These are phyloP conservation scores for Deroptyus accipitrinus DNA, from an alignment of 2,113 vertebrate genomes.

Conservation along the genomic window DNA sequence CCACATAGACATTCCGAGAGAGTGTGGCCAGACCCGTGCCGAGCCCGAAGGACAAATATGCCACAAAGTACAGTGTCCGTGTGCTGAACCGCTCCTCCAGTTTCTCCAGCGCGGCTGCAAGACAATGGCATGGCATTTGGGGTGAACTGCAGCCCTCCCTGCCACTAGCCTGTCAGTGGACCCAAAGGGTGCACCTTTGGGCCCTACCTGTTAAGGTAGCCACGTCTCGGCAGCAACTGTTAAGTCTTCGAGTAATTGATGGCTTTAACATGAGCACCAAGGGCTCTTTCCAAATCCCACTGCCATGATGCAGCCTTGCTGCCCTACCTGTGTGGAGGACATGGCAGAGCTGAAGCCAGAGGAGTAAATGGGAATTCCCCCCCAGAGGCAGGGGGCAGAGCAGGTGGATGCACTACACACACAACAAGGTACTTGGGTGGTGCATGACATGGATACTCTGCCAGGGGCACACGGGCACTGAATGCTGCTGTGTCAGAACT, in stretches of 20 bases:
- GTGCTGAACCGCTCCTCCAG: conserved; percentile 90
- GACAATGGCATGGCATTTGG: not conserved
- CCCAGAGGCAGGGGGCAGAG: not conserved
- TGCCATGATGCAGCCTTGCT: not conserved
- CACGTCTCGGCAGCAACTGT: not conserved
- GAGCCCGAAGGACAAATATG: conserved; percentile 92
- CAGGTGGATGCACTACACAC: not conserved
- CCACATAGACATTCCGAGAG: conserved; percentile 90
- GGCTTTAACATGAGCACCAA: fast-evolving
- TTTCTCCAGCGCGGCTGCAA: conserved; percentile 90
- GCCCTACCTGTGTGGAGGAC: not conserved
- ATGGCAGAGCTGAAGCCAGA: fast-evolving
- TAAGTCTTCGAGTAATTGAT: not conserved
- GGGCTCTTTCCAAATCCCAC: not conserved
- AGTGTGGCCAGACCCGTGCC: conserved; percentile 93
- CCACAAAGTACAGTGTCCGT: conserved; percentile 94
- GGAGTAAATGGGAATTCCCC: not conserved
- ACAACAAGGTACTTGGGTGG: too few relatives aligned
- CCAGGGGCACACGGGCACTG: fast-evolving
- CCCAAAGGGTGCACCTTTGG: not conserved
- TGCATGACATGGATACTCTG: fast-evolving
- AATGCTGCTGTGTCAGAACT: not conserved
- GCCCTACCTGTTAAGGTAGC: fast-evolving
- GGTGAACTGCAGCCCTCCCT: not conserved
- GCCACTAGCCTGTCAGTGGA: fast-evolving